phyloP scores from a whole-genome alignment of 2,797 vertebrate genomes.

The Hemibagrus guttatus region DNA sequence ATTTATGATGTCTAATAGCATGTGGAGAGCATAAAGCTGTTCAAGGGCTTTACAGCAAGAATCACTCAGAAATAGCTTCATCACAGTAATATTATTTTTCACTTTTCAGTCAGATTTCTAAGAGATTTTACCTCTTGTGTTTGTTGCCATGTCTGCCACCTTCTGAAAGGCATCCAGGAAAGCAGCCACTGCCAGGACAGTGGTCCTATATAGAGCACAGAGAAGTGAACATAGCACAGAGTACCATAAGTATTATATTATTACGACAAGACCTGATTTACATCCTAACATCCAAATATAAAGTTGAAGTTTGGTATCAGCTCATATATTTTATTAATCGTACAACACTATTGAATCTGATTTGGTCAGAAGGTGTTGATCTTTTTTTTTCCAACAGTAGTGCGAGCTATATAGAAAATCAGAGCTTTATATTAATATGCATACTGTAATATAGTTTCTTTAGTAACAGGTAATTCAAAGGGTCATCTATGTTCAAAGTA shows the following conservation, averaged over 20 bases:
- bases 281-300: background rate
- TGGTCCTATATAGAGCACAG: constrained; percentile 79
- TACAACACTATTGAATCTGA: background rate
- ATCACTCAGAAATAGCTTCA: background rate
- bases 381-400: background rate
- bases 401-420: background rate
- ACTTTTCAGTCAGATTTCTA: background rate
- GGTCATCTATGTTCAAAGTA: background rate
- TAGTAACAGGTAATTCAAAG: background rate
- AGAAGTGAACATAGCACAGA: constrained; percentile 28
- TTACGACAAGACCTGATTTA: background rate
- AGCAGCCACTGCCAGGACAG: constrained; percentile 90
- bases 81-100: background rate
- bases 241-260: background rate
- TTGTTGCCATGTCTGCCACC: constrained; percentile 97
- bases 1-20: constrained; percentile 5
- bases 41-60: background rate
- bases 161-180: constrained; percentile 99
- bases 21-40: background rate
- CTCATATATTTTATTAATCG: background rate
- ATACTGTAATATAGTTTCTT: background rate
- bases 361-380: background rate
- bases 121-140: constrained; percentile 85
- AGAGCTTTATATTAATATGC: background rate
- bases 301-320: background rate